phyloP scores from a whole-genome alignment of 1,140 invertebrate genomes.

The Heliconius hermathena region DNA sequence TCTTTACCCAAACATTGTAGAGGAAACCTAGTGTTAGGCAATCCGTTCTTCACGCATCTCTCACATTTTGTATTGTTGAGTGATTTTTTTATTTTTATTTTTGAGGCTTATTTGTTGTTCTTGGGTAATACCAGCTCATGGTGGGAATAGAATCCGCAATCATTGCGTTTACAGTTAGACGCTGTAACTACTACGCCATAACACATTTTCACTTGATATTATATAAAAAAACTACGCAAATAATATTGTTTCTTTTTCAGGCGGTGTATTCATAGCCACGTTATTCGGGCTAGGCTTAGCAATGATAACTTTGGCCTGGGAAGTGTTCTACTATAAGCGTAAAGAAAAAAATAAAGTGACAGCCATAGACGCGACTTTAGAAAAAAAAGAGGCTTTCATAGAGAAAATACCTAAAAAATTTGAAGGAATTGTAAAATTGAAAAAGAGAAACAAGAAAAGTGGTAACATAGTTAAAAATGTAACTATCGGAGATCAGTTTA shows the following conservation, averaged over 20 bases:
- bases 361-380: constrained; percentile 46
- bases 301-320: constrained; percentile 90
- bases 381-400: constrained; percentile 57
- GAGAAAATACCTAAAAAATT: constrained; percentile 73
- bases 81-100: no score
- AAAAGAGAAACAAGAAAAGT: constrained; percentile 50
- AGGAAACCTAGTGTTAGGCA: no score
- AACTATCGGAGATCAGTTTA: constrained; percentile 74
- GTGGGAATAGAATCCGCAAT: no score
- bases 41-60: no score
- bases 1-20: no score
- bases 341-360: constrained; percentile 81
- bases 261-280: constrained; percentile 94
- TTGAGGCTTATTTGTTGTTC: no score
- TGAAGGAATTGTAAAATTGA: constrained; percentile 57
- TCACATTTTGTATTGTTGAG: no score
- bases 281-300: constrained; percentile 91
- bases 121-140: no score
- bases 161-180: no score
- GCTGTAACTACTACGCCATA: no score
- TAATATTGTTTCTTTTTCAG: constrained; percentile 64
- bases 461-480: constrained; percentile 53
- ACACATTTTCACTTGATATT: no score
- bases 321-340: constrained; percentile 90
- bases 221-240: no score